These are phyloP conservation scores for Dendrolimus houi DNA, from an alignment of 2,888 invertebrate genomes.

Conservation along the genomic window DNA sequence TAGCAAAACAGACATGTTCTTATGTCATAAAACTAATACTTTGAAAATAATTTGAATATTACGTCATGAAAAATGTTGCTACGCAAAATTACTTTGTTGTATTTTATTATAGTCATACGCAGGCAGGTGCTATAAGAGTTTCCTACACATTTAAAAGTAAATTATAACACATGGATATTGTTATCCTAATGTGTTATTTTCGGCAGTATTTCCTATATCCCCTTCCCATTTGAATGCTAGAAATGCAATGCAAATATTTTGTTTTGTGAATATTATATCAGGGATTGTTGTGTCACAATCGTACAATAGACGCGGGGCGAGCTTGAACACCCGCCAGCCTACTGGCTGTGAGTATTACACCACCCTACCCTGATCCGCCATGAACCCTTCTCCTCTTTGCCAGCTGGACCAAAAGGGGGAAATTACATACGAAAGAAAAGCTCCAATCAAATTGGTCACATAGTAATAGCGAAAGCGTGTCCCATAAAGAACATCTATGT, in stretches of 20 bases:
- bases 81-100: too few relatives aligned
- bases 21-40: too few relatives aligned
- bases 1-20: too few relatives aligned
- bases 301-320: conserved; percentile 34
- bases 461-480: conserved; percentile 62
- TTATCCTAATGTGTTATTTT: conserved; percentile 10
- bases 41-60: too few relatives aligned
- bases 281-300: conserved; percentile 38
- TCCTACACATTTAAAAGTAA: conserved; percentile 1
- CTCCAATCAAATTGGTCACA: conserved; percentile 41
- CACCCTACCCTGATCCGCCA: conserved; percentile 24
- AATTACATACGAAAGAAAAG: conserved; percentile 30
- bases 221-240: conserved; percentile 20
- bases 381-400: conserved; percentile 17
- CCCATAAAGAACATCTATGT: conserved; percentile 64
- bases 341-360: conserved; percentile 27
- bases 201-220: conserved; percentile 13
- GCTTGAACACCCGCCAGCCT: conserved; percentile 35
- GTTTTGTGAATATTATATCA: conserved; percentile 42
- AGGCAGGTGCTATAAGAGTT: neutral
- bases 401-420: conserved; percentile 21
- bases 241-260: conserved; percentile 33
- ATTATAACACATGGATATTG: conserved; percentile 1
- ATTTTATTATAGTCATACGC: neutral
- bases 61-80: too few relatives aligned